Conservation (phyloP, 1,140 invertebrate genomes). For the Drosophila paulistorum region DNA sequence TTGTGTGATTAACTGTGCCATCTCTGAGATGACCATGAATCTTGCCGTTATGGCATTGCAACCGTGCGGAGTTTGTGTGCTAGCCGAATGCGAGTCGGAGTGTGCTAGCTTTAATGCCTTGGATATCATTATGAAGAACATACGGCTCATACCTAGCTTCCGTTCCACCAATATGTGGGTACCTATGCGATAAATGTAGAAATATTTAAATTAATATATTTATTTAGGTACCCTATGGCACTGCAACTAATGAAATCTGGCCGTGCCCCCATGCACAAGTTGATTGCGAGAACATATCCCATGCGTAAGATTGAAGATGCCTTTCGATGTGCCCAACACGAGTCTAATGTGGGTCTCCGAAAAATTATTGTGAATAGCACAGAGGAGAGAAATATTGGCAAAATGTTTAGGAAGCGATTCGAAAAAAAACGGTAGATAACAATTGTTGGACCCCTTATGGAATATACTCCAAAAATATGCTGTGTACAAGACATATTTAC, state of each 20-base stretch:
- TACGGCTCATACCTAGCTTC: conserved; percentile 67
- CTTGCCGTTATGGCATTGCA: conserved; percentile 68
- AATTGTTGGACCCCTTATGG: neutral
- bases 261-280: conserved; percentile 54
- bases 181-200: no score
- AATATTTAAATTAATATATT: neutral
- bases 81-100: conserved; percentile 68
- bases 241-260: conserved; percentile 61
- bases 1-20: conserved; percentile 66
- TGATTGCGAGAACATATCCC: conserved; percentile 49
- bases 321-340: conserved; percentile 58
- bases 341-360: conserved; percentile 57
- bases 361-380: conserved; percentile 66
- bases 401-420: conserved; percentile 26
- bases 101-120: conserved; percentile 71
- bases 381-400: conserved; percentile 29
- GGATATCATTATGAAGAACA: conserved; percentile 75
- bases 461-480: conserved; percentile 5
- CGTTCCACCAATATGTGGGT: conserved; percentile 71
- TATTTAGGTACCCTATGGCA: conserved; percentile 64
- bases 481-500: conserved; percentile 28
- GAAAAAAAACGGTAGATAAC: neutral
- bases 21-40: conserved; percentile 69
- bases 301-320: conserved; percentile 46
- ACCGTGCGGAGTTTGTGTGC: conserved; percentile 62